Evolutionary conservation across 2,888 invertebrate species (phyloP).

Genomic region (Neoascia interrupta): DNA sequence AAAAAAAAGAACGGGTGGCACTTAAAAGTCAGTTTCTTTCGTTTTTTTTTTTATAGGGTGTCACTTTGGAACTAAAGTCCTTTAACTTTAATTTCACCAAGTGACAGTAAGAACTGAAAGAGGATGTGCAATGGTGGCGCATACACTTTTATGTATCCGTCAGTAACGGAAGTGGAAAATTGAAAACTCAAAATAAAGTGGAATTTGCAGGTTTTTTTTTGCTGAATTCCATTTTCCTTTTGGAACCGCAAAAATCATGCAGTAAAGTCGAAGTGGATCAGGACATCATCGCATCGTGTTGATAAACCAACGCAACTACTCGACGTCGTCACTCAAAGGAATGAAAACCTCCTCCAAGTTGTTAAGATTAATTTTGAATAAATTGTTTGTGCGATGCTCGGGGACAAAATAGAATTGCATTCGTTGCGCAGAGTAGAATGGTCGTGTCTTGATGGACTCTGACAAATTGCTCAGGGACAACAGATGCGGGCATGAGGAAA

Average conservation of each 20-base stretch:
- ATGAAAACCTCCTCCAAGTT: not conserved
- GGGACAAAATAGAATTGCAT: slow-evolving; percentile 6
- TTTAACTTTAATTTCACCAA: no score
- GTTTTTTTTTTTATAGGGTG: not conserved
- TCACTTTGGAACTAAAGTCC: no score
- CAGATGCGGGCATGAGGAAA: no score
- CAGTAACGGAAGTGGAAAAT: slow-evolving; percentile 51
- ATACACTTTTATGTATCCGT: no score
- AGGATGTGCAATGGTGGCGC: no score
- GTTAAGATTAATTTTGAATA: slow-evolving; percentile 31
- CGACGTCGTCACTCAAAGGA: not conserved
- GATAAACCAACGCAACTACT: no score
- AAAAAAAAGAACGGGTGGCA: no score
- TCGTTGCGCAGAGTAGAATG: not conserved
- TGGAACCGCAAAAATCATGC: slow-evolving; percentile 21
- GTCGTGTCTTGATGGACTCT: not conserved
- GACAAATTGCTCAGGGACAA: not conserved
- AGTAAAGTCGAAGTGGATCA: not conserved
- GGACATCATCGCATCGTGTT: no score
- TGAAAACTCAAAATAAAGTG: slow-evolving; percentile 45
- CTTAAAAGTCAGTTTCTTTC: not conserved
- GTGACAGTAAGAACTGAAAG: no score
- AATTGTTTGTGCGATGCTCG: slow-evolving; percentile 17
- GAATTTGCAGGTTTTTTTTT: slow-evolving; percentile 1
- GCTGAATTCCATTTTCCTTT: slow-evolving; percentile 18